Evolutionary conservation across 1,140 invertebrate genomes (phyloP).

Genomic region (Dendroctonus valens): DNA sequence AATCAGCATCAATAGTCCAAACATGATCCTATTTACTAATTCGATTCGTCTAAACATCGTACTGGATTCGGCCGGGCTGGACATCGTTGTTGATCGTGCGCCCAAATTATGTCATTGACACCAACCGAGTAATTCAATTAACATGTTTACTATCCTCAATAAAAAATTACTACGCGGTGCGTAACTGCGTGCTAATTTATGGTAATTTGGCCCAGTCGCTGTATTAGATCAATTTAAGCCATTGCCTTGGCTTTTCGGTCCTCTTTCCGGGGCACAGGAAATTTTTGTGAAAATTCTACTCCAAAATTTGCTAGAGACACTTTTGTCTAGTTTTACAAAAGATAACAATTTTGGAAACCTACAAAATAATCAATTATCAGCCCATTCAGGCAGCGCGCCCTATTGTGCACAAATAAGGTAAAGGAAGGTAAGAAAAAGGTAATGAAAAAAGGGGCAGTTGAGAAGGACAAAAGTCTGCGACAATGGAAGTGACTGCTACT

Average conservation of each 20-base stretch:
- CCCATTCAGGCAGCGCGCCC: no score
- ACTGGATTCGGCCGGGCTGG: not conserved
- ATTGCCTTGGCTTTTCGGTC: no score
- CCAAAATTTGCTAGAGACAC: not conserved
- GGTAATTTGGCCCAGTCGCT: not conserved
- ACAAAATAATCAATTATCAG: no score
- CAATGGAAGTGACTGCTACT: no score
- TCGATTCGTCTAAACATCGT: not conserved
- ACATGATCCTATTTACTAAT: not conserved
- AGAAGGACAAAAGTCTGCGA: no score
- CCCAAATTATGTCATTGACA: not conserved
- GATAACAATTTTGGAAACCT: not conserved
- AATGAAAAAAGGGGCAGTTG: no score
- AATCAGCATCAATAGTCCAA: not conserved
- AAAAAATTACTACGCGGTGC: slow-evolving; percentile 5
- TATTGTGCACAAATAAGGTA: no score
- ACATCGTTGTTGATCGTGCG: not conserved
- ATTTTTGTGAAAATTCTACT: not conserved
- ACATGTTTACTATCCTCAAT: slow-evolving; percentile 8
- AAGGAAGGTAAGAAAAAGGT: no score
- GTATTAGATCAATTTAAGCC: no score
- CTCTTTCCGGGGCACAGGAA: not conserved
- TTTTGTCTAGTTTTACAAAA: not conserved
- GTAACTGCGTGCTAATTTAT: slow-evolving; percentile 1
- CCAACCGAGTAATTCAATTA: slow-evolving; percentile 1